Conservation (phyloP, 2,113 vertebrate genomes). For the Phycodurus eques region DNA sequence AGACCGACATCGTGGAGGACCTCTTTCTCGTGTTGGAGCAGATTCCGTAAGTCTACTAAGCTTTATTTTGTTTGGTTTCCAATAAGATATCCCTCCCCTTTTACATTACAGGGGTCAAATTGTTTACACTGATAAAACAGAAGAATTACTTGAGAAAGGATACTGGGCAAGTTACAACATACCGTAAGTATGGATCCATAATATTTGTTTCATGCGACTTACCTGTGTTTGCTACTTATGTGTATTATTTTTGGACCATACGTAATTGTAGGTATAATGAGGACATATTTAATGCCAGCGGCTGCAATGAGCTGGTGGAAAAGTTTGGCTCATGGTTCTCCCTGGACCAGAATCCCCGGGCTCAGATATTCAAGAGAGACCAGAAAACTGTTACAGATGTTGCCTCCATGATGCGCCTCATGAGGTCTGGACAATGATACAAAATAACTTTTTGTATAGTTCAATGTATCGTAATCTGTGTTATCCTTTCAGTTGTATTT, state of each 20-base stretch:
- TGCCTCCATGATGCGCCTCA: conserved; percentile 86
- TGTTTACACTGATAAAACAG: conserved; percentile 76
- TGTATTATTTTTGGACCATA: not conserved
- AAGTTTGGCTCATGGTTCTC: conserved; percentile 90
- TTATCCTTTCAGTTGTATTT: not conserved
- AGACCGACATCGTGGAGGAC: conserved; percentile 25
- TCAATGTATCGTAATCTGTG: too few relatives aligned
- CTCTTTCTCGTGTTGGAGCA: conserved; percentile 89
- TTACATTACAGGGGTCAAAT: conserved; percentile 72
- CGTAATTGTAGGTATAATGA: conserved; percentile 77
- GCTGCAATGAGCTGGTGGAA: conserved; percentile 79
- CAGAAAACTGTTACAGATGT: conserved; percentile 81
- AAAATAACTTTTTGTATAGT: not conserved
- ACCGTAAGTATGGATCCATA: conserved; percentile 75
- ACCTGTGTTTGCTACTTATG: not conserved
- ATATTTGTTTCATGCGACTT: not conserved
- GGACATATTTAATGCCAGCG: conserved; percentile 86
- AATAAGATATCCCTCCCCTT: not conserved
- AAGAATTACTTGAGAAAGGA: conserved; percentile 78
- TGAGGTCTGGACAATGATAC: conserved; percentile 77
- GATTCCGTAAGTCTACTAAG: conserved; percentile 83
- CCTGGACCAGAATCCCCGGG: conserved; percentile 81
- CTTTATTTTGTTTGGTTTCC: not conserved
- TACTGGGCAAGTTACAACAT: conserved; percentile 98
- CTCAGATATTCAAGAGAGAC: conserved; percentile 89